These are phyloP conservation scores for Acanthiza pusilla DNA, from an alignment of 2,797 vertebrate genomes.

Conservation along the genomic window DNA sequence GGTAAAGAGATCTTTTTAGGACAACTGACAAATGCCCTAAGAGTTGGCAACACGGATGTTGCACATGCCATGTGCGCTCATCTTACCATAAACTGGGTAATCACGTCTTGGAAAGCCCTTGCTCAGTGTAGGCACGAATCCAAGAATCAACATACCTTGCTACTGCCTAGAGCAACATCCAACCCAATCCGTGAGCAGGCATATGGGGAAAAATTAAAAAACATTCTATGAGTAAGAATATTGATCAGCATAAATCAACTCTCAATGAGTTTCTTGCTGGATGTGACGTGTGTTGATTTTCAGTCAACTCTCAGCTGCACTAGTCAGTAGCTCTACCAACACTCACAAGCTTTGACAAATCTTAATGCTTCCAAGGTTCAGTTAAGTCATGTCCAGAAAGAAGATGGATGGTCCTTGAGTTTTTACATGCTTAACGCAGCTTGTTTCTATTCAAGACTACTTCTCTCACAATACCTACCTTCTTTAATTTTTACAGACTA, in stretches of 20 bases:
- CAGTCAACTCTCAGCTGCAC: neutral
- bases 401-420: neutral
- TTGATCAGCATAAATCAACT: neutral
- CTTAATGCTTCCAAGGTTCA: neutral
- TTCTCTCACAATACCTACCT: neutral
- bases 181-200: neutral
- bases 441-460: neutral
- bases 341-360: neutral
- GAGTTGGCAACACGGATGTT: neutral
- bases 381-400: neutral
- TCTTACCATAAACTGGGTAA: neutral
- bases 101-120: neutral
- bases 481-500: neutral
- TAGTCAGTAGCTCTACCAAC: neutral
- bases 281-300: neutral
- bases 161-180: neutral
- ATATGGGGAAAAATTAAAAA: neutral
- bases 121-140: accelerated
- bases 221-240: neutral
- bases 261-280: neutral
- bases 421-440: neutral
- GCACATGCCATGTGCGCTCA: neutral
- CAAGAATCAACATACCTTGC: neutral
- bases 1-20: neutral
- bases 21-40: neutral